Conservation (phyloP, 2,888 invertebrate species). For the Daptonema setosum region DNA sequence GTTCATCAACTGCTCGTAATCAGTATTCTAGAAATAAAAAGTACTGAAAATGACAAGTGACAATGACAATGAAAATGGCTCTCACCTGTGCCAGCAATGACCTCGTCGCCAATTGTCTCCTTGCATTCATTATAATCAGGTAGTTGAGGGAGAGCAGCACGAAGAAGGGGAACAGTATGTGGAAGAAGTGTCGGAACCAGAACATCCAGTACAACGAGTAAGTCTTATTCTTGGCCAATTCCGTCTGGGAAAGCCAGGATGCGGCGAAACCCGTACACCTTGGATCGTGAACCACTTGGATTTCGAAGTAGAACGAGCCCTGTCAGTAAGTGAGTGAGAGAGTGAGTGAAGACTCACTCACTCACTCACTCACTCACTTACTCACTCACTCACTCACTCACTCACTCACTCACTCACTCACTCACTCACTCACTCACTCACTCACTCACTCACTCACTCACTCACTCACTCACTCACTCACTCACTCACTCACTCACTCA, state of each 20-base stretch:
- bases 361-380: no score
- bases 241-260: slow-evolving; percentile 8
- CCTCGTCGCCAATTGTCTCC: not conserved
- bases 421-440: no score
- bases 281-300: slow-evolving; percentile 9
- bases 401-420: no score
- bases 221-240: slow-evolving; percentile 7
- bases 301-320: slow-evolving; percentile 10
- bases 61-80: no score
- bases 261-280: slow-evolving; percentile 12
- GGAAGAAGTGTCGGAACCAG: slow-evolving; percentile 15
- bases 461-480: no score
- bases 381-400: no score
- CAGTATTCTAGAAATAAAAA: no score
- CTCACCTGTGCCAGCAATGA: not conserved
- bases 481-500: no score
- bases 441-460: no score
- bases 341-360: no score
- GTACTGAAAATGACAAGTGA: no score
- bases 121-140: slow-evolving; percentile 10
- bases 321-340: not conserved
- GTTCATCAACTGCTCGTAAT: no score
- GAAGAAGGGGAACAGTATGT: slow-evolving; percentile 16
- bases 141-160: slow-evolving; percentile 14
- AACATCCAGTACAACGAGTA: slow-evolving; percentile 12